Conservation (phyloP, 2,797 vertebrate genomes). For the Falco peregrinus region DNA sequence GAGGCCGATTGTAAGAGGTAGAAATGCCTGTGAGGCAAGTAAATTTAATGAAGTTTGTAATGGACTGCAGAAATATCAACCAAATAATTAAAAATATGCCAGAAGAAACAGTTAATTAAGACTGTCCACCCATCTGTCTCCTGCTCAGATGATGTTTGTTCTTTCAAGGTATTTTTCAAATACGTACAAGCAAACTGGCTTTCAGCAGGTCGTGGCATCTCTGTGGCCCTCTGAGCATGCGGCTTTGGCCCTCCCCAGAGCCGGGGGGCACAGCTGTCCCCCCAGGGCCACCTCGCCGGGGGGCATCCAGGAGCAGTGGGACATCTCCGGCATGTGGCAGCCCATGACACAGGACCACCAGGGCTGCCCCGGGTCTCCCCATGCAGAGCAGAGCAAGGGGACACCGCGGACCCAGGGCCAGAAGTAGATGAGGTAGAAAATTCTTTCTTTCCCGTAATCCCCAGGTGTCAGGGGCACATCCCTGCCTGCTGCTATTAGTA, state of each 20-base stretch:
- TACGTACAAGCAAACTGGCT: background rate
- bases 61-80: constrained; percentile 58
- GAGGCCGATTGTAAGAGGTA: constrained; percentile 28
- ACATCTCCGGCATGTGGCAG: accelerated
- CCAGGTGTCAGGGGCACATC: accelerated
- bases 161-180: background rate
- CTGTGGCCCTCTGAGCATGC: accelerated
- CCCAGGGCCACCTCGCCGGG: accelerated
- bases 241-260: background rate
- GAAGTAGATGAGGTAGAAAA: background rate
- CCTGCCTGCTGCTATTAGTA: background rate
- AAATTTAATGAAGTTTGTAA: constrained; percentile 73
- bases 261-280: accelerated
- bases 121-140: constrained; percentile 11
- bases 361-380: background rate
- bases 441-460: background rate
- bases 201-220: background rate
- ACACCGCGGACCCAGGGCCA: too few species aligned
- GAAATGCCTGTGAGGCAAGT: constrained; percentile 45
- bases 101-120: constrained; percentile 68
- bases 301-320: background rate
- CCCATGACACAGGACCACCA: background rate
- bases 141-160: background rate
- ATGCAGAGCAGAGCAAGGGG: background rate
- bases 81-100: constrained; percentile 45